A percentile compares a stretch with the other conserved stretches of the same genome.
Evolutionary conservation across 2,888 invertebrate species (phyloP).

Genomic region (Drosophila putrida): DNA sequence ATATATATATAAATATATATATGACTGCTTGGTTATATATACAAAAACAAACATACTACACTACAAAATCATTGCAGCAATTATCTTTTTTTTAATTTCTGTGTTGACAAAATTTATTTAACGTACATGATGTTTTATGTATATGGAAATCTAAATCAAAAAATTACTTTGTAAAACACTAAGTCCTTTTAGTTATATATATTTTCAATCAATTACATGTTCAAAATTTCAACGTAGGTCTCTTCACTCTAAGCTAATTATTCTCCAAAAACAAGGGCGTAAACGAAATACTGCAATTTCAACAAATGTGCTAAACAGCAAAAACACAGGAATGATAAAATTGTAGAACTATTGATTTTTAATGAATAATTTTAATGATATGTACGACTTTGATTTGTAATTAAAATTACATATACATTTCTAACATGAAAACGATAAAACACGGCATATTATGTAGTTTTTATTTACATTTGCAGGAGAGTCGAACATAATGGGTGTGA

Average conservation of each 20-base stretch:
- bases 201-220: conserved; percentile 22
- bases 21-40: conserved; percentile 54
- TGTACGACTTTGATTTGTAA: conserved; percentile 78
- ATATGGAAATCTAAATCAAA: conserved; percentile 20
- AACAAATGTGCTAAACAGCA: conserved; percentile 50
- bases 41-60: conserved; percentile 33
- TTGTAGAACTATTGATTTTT: conserved; percentile 79
- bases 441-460: conserved; percentile 21
- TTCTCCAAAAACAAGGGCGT: conserved; percentile 42
- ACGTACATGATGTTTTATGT: conserved; percentile 38
- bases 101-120: conserved; percentile 50
- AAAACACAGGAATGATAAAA: conserved; percentile 54
- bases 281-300: conserved; percentile 42
- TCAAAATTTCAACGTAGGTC: conserved; percentile 22
- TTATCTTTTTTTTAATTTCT: conserved; percentile 49
- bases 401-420: conserved; percentile 78
- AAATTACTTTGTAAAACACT: conserved; percentile 20
- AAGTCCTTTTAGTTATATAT: conserved; percentile 43
- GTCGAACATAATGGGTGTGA: not conserved
- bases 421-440: conserved; percentile 72
- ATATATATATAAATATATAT: conserved; percentile 41
- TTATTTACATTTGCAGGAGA: conserved; percentile 39
- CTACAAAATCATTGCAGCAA: conserved; percentile 38
- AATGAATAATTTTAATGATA: conserved; percentile 77
- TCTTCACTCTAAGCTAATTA: conserved; percentile 17